These are phyloP conservation scores for Eupithecia pulchellata DNA, from an alignment of 2,888 invertebrate species.

Conservation along the genomic window DNA sequence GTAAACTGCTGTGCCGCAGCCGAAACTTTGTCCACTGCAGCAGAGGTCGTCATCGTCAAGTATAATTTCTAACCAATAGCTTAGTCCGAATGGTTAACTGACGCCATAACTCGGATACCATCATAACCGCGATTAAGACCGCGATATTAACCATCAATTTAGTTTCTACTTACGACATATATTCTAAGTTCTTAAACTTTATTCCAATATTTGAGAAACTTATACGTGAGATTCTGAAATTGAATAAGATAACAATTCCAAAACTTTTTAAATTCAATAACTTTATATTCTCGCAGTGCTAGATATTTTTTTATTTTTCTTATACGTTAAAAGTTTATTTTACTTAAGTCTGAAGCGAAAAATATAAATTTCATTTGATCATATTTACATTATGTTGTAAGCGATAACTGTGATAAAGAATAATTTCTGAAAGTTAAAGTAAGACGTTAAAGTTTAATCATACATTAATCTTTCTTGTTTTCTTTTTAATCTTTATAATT, in stretches of 20 bases:
- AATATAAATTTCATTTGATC: constrained; percentile 3
- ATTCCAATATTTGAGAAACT: constrained; percentile 4
- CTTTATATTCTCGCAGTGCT: constrained; percentile 14
- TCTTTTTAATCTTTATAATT: neutral
- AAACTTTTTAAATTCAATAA: constrained; percentile 26
- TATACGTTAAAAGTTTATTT: constrained; percentile 21
- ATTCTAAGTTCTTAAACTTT: neutral
- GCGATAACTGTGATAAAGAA: neutral
- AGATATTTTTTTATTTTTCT: constrained; percentile 21
- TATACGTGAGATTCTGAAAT: constrained; percentile 17
- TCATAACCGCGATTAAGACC: constrained; percentile 67
- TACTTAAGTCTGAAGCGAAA: constrained; percentile 15
- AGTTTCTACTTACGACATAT: constrained; percentile 54
- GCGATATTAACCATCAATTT: constrained; percentile 61
- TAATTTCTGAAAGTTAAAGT: neutral
- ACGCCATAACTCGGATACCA: constrained; percentile 50
- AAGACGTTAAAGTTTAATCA: neutral
- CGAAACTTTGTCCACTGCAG: neutral
- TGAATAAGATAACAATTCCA: constrained; percentile 19
- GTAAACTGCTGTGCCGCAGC: no score
- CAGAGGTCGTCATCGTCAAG: neutral
- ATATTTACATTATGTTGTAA: constrained; percentile 5
- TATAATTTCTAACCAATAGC: constrained; percentile 41
- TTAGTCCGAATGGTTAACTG: constrained; percentile 37
- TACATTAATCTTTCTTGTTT: neutral